phyloP scores from a whole-genome alignment of 2,113 vertebrate species.

The Trachemys scripta region DNA sequence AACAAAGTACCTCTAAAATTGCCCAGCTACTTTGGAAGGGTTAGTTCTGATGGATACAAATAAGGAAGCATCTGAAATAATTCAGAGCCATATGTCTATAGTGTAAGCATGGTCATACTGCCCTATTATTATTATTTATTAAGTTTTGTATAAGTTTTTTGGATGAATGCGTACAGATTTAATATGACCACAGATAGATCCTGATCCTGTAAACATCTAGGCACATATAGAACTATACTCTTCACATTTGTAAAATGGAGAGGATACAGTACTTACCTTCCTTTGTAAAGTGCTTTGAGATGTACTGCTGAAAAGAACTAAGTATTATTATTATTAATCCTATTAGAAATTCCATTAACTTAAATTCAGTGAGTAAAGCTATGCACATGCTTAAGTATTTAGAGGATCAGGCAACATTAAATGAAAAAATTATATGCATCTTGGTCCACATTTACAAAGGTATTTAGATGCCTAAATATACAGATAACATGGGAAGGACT shows the following conservation, averaged over 20 bases:
- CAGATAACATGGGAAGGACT: background rate
- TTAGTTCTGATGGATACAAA: background rate
- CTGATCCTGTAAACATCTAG: background rate
- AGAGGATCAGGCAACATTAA: background rate
- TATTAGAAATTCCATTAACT: background rate
- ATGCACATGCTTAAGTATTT: background rate
- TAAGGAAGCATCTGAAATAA: background rate
- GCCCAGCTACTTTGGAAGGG: background rate
- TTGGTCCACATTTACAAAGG: background rate
- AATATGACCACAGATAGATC: background rate
- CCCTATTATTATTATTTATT: background rate
- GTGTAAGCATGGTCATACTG: background rate
- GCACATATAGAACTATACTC: background rate
- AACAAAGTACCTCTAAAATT: background rate
- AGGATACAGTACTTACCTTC: rapidly evolving
- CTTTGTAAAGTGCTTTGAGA: background rate
- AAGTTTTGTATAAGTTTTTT: background rate
- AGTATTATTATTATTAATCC: background rate
- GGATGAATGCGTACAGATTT: background rate
- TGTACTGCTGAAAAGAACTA: background rate
- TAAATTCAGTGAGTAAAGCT: background rate
- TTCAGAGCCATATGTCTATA: background rate
- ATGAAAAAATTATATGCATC: background rate
- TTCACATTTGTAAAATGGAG: background rate
- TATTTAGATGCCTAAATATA: background rate